Base-by-base conservation (phyloP, 2,888 invertebrate genomes). In the Azorinus chamasolen region DNA sequence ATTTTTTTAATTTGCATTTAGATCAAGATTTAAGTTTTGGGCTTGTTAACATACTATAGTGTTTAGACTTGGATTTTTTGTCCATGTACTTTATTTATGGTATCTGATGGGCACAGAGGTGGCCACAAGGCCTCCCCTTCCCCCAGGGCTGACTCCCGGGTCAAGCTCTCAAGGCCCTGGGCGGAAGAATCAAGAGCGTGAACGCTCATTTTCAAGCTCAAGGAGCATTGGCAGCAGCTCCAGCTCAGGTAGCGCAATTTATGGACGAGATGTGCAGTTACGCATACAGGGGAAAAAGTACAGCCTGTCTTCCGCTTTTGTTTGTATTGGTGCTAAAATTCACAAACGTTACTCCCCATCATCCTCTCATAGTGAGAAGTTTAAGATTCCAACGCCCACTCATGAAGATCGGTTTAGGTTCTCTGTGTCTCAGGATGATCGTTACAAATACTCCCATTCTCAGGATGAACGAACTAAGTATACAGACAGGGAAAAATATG, bases 321-420 rank as follows among this genome's bases (percentile, higher is more conserved):
- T 81, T 46, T 81, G 81, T 37, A 75, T 75, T 46, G 78, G 81
- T 78, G 81, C 81, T 75, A 81, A 81, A 75, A 81, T 81, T 62
- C 81, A 81, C 71, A 58, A 71, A 57, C 68, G 81, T 32, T 68
- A 57, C 25, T 69, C 74, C 25, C 72, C 72, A 43, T 32, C 64
- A 27, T 32, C 48, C 12, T 45, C 45, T 3, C 46, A 27, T 14
- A 27, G 48, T 32, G 5, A 32, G 32, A 32, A 32, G 32, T 32
- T 32, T 6, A 32, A 32, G 32, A 32, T 32, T 10, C 32, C 32
- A 32, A 50, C 22, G 2, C 50, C 12, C 14, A 50, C 50, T 18
- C 50, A 50, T 12, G 50, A 20, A 12, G 50, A 50, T 12, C 18
- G 20, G 50, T 50, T 50, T 20, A 50, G 50, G 24, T 20, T 20